Evolutionary conservation across 2,113 vertebrate genomes (phyloP).

Genomic region (Gymnogyps californianus): DNA sequence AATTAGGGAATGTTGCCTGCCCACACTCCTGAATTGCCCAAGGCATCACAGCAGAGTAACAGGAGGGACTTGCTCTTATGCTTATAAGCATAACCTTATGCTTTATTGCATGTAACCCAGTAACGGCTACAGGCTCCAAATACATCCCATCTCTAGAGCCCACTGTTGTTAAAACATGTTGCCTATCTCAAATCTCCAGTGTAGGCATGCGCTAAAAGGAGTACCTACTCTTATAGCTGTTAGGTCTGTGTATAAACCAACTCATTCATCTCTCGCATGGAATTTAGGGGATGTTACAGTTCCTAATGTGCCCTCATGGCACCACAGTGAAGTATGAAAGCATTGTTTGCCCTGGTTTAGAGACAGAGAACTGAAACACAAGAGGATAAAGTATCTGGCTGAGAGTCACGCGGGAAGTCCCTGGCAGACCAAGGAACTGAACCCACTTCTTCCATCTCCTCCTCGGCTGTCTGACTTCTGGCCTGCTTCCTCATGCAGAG

Average conservation of each 20-base stretch:
- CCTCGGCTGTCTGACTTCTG: neutral
- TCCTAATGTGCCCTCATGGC: neutral
- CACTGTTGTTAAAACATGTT: accelerated
- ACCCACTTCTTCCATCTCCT: neutral
- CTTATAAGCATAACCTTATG: neutral
- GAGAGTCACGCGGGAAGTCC: neutral
- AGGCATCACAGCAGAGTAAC: neutral
- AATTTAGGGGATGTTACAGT: neutral
- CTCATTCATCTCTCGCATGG: neutral
- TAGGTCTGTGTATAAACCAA: neutral
- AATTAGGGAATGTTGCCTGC: neutral
- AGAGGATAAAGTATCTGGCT: neutral
- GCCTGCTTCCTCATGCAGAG: neutral
- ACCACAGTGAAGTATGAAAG: neutral
- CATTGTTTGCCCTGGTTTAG: neutral
- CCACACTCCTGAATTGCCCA: neutral
- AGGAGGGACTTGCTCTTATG: neutral
- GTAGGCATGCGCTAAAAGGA: neutral
- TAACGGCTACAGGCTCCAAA: neutral
- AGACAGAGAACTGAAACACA: neutral
- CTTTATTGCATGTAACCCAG: neutral
- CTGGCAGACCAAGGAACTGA: neutral
- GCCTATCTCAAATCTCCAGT: neutral
- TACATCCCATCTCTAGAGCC: neutral
- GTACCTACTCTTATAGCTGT: neutral